A percentile compares a stretch with the other conserved stretches of the same genome.
phyloP scores from a whole-genome alignment of 2,888 invertebrate genomes.

The Pachymerium ferrugineum region DNA sequence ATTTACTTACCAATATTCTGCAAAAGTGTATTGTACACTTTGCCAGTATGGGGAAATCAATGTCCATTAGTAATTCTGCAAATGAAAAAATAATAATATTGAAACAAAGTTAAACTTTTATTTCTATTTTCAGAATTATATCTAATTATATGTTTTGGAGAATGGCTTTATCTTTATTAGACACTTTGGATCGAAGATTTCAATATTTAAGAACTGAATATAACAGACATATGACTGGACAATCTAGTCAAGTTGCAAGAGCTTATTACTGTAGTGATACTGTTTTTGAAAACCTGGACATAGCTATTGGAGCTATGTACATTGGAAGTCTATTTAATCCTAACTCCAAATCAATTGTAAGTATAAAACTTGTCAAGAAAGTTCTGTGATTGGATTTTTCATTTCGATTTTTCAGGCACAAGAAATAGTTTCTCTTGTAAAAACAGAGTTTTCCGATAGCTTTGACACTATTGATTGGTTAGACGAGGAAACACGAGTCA shows the following conservation, averaged over 20 bases:
- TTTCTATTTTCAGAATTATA: constrained; percentile 53
- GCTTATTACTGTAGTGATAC: constrained; percentile 33
- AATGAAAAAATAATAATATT: no score
- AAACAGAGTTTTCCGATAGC: constrained; percentile 73
- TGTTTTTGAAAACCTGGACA: constrained; percentile 34
- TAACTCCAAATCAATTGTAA: constrained; percentile 64
- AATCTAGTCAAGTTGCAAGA: constrained; percentile 32
- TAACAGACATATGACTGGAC: constrained; percentile 32
- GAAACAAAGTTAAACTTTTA: no score
- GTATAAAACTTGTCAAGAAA: neutral
- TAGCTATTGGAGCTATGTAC: constrained; percentile 67
- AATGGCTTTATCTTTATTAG: constrained; percentile 63
- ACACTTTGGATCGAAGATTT: constrained; percentile 56
- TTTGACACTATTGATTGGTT: constrained; percentile 79
- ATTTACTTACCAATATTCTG: no score
- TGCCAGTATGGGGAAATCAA: no score
- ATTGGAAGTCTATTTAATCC: constrained; percentile 81
- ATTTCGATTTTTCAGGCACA: neutral
- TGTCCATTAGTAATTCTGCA: no score
- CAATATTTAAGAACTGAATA: constrained; percentile 31
- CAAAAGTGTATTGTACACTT: no score
- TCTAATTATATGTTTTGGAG: constrained; percentile 94
- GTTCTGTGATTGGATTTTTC: neutral
- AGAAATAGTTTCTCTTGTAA: constrained; percentile 78
- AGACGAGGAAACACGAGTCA: constrained; percentile 68